phyloP scores from a whole-genome alignment of 2,797 vertebrate genomes.

The Eutrigla gurnardus region DNA sequence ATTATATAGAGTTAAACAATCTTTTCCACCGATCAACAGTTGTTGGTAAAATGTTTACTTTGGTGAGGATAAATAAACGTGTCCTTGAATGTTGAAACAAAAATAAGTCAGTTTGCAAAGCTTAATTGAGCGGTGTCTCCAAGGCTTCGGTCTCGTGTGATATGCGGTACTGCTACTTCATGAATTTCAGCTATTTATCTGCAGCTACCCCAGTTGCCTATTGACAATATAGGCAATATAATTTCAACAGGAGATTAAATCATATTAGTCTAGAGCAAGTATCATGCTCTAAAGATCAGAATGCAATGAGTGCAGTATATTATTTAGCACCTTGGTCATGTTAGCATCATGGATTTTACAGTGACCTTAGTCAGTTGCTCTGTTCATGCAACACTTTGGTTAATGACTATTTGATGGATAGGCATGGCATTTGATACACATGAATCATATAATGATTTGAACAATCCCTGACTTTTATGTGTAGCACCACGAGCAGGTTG shows the following conservation, averaged over 20 bases:
- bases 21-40: constrained; percentile 72
- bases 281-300: neutral
- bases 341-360: neutral
- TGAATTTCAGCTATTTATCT: constrained; percentile 21
- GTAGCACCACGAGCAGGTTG: neutral
- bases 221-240: neutral
- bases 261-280: neutral
- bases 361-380: neutral
- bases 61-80: constrained; percentile 55
- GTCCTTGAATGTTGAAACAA: constrained; percentile 70
- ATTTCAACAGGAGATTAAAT: constrained; percentile 1
- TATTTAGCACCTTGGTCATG: neutral
- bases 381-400: neutral
- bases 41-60: constrained; percentile 75
- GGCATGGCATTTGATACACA: neutral
- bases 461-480: neutral
- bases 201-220: neutral
- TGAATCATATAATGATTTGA: neutral
- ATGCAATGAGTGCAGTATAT: neutral
- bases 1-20: constrained; percentile 79
- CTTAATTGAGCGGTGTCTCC: constrained; percentile 39
- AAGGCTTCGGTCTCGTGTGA: constrained; percentile 35
- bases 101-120: constrained; percentile 57
- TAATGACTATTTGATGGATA: neutral
- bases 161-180: constrained; percentile 22